Evolutionary conservation across 2,113 vertebrate species (phyloP).

Genomic region (Anhinga rufa): DNA sequence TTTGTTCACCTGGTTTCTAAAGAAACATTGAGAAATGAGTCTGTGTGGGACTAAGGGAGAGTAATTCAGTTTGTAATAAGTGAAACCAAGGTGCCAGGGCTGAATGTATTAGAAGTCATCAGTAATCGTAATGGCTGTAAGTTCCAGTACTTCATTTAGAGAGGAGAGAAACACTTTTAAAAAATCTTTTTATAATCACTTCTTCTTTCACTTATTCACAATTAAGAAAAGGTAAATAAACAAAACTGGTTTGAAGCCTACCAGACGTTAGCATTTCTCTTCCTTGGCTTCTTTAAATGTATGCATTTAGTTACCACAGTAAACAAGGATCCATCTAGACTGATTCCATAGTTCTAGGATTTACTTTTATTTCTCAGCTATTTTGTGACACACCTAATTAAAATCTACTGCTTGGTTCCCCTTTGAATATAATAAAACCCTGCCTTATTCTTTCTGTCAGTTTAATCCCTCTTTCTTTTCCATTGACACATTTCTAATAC

Average conservation of each 20-base stretch:
- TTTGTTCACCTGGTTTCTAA: conserved; percentile 37
- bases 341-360: conserved; percentile 1
- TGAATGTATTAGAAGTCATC: background rate
- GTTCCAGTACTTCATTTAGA: background rate
- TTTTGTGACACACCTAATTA: conserved; percentile 64
- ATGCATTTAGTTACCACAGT: background rate
- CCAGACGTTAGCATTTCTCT: background rate
- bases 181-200: background rate
- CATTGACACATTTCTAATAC: conserved; percentile 50
- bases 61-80: background rate
- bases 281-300: background rate
- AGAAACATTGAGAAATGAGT: conserved; percentile 17
- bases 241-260: background rate
- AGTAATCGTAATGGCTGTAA: background rate
- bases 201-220: background rate
- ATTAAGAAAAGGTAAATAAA: background rate
- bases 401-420: conserved; percentile 37
- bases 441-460: conserved; percentile 24
- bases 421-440: conserved; percentile 18
- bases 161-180: background rate
- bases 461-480: conserved; percentile 52
- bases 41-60: background rate
- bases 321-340: conserved; percentile 12
- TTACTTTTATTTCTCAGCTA: background rate
- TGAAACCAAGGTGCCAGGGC: background rate